phyloP scores from a whole-genome alignment of 2,113 vertebrate species.

The Dissostichus mawsoni region DNA sequence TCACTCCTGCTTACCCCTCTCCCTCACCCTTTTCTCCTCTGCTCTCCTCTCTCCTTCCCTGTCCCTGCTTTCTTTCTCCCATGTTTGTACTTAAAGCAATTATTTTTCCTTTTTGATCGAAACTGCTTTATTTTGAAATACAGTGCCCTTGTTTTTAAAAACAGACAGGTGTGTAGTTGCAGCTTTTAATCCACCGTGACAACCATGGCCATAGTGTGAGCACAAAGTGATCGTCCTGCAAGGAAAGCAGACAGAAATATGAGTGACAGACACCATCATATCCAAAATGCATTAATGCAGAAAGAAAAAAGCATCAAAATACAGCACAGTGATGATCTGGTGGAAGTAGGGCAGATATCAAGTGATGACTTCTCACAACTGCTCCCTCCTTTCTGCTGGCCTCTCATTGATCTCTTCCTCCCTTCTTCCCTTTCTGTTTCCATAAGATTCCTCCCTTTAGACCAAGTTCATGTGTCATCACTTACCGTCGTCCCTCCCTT shows the following conservation, averaged over 20 bases:
- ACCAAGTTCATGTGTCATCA: constrained; percentile 32
- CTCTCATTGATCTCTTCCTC: not conserved
- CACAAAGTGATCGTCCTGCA: not conserved
- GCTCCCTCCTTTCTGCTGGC: not conserved
- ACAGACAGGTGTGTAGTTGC: not conserved
- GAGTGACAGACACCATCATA: not conserved
- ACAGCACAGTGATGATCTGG: not conserved
- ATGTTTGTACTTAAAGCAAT: constrained; percentile 26
- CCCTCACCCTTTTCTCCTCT: constrained; percentile 18
- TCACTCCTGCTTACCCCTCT: constrained; percentile 32
- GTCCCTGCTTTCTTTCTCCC: not conserved
- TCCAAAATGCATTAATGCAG: not conserved
- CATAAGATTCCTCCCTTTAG: constrained; percentile 18
- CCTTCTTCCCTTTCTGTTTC: constrained; percentile 18
- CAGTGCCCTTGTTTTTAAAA: constrained; percentile 4
- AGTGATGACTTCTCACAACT: not conserved
- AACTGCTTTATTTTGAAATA: constrained; percentile 24
- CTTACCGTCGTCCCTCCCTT: constrained; percentile 1
- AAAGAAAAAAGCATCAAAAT: not conserved
- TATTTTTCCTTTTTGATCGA: constrained; percentile 12
- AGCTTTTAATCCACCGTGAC: not conserved
- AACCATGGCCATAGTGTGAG: not conserved
- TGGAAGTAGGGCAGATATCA: not conserved
- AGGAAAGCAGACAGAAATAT: not conserved
- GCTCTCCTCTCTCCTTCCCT: not conserved